phyloP scores from a whole-genome alignment of 2,113 vertebrate species.

The Malurus melanocephalus region DNA sequence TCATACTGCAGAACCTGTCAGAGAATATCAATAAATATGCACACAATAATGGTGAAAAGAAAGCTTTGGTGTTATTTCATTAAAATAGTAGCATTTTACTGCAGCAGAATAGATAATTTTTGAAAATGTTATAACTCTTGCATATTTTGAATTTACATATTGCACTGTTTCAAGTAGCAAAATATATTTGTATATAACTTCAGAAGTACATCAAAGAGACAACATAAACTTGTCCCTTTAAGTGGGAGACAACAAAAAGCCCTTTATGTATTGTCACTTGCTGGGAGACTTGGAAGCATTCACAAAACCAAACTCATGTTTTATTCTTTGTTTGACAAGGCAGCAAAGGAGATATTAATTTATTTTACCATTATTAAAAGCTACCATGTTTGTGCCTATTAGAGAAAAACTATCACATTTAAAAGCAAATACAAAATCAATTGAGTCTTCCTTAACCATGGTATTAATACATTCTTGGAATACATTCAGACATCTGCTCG shows the following conservation, averaged over 20 bases:
- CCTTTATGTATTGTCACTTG: not conserved
- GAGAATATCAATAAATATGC: not conserved
- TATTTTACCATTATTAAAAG: not conserved
- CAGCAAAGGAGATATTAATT: not conserved
- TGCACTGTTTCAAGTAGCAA: not conserved
- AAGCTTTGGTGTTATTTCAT: not conserved
- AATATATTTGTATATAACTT: not conserved
- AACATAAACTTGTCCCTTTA: not conserved
- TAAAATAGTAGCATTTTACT: not conserved
- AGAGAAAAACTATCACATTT: not conserved
- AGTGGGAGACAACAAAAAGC: not conserved
- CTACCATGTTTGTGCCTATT: not conserved
- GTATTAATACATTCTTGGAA: constrained; percentile 11
- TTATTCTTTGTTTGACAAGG: constrained; percentile 6
- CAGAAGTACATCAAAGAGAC: not conserved
- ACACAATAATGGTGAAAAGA: not conserved
- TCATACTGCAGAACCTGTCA: not conserved
- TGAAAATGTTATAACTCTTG: not conserved
- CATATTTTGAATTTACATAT: not conserved
- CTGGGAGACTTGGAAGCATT: not conserved
- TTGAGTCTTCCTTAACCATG: not conserved
- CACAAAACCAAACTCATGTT: not conserved
- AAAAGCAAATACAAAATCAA: not conserved
- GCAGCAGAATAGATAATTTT: not conserved
- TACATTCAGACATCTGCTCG: not conserved